Evolutionary conservation across 1,140 invertebrate genomes (phyloP), one percentile per base, ranked within the genome.

Genomic region (Monochamus saltuarius): DNA sequence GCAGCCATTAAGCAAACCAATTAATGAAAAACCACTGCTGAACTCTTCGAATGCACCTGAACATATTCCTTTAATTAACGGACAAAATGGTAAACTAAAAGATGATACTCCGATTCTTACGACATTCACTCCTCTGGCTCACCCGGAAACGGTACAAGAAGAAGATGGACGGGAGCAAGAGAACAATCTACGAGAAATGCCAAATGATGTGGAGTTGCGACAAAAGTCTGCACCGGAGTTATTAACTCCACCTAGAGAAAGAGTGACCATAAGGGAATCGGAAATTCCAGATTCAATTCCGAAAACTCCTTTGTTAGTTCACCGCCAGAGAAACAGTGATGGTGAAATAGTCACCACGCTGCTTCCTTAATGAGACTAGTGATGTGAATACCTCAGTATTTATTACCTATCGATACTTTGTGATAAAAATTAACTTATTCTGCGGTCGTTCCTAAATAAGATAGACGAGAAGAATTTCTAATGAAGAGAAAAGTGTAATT

Each of bases 181-280:
- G n/a, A 64, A 64, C 39, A 67, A 65, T 43, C 68, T 73, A 58
- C 66, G 72, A 34, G 67, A 72, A 19, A 72, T 76, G 29, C 72
- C 81, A 71, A 62, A 77, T 70, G 71, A 69, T 78, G 78, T 70
- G 78, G 53, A 67, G 69, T 74, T 53, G 13, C 56, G 71, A 42
- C 52, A 61, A n/a, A 64, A 61, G 34, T 36, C 34, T 13, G 9
- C 35, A 13, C 22, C 38, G 58, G 75, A 82, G 74, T 64, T 78
- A 60, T 71, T 79, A 53, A 69, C 78, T 71, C 67, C 76, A 1
- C 82, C 84, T 57, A 83, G 83, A 65, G 84, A 84, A 52, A 79
- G 84, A 58, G 85, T 87, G 14, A 83, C 84, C 59, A 85, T 87
- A 53, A 85, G 83, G 77, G 78, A 85, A 65, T 79, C 81, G 10